Percentiles rank a stretch among this genome's conserved stretches.
Evolutionary conservation across 1,140 invertebrate genomes (phyloP).

Genomic region (Heterodera schachtii): DNA sequence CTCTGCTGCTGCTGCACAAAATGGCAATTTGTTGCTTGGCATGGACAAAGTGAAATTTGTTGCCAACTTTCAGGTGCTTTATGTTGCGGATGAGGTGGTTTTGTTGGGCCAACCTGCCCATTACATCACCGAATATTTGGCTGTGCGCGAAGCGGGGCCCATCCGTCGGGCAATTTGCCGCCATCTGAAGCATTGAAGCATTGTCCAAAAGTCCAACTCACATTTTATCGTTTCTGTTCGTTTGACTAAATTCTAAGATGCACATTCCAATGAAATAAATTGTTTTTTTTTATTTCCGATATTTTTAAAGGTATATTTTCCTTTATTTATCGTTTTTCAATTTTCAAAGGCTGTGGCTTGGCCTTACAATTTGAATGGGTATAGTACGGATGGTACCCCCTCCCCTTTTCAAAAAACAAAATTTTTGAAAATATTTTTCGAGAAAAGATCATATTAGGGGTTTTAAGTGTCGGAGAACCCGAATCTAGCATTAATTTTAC

Average conservation of each 20-base stretch:
- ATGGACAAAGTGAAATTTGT: conserved; percentile 24
- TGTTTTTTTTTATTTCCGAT: too few relatives aligned
- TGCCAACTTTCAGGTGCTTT: conserved; percentile 31
- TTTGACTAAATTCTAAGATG: too few relatives aligned
- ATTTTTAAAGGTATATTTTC: not conserved
- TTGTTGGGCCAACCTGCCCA: conserved; percentile 14
- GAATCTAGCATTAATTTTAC: too few relatives aligned
- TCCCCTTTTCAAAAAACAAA: too few relatives aligned
- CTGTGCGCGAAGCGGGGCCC: conserved; percentile 37
- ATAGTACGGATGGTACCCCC: too few relatives aligned
- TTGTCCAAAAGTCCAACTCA: conserved; percentile 41
- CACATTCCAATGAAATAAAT: too few relatives aligned
- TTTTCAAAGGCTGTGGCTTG: conserved; percentile 40
- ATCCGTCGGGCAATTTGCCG: conserved; percentile 30
- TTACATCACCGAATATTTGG: conserved; percentile 49
- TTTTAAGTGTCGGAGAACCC: too few relatives aligned
- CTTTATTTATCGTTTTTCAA: not conserved
- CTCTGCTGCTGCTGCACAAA: not conserved
- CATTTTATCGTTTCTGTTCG: too few relatives aligned
- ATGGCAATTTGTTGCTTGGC: conserved; percentile 3
- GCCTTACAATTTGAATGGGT: conserved; percentile 43
- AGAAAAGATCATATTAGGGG: too few relatives aligned
- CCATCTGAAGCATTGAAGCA: conserved; percentile 8
- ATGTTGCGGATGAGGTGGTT: conserved; percentile 39
- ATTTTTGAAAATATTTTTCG: too few relatives aligned